Evolutionary conservation across 2,113 vertebrate genomes (phyloP), one percentile per base, ranked within the genome.

Genomic region (Ciconia maguari): DNA sequence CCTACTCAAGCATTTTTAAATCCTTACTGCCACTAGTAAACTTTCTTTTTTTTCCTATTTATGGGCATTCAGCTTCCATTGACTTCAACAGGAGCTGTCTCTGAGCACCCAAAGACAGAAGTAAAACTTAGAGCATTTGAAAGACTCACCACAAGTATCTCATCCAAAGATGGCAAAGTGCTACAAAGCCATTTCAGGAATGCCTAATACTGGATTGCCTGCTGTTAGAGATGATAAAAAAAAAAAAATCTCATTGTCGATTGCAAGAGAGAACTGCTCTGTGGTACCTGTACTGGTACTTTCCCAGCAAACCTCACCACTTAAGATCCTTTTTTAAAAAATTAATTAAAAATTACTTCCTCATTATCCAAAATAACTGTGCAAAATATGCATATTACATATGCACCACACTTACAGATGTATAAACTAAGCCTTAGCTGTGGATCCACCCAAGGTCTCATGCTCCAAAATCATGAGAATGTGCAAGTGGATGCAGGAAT

Each of bases 141-240:
- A 78, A 92, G 48, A 32, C 44, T 82, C 62, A 46, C 52, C 66
- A 62, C 41, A 61, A 85, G 61, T 36, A 66, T 95, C 87, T 90
- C 66, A 88, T 83, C 68, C 49, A 83, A 95, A 96, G 83, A 81
- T 76, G 58, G 52, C 48, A 72, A 94, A 96, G 48, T 70, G 7
- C 61, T 93, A 26, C n/a, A 51, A 79, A 87, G 42, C 44, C 32
- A 58, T 91, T 89, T 93, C 29, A 90, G 51, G 38, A 90, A 64
- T 89, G 65, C 52, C 60, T 87, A 60, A 34, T 78, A 88, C 38
- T 89, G 27, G 51, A 27, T 93, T 89, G 9, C 46, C 51, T 76
- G 34, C 48, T 79, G 27, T 65, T 89, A 49, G 81, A 76, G 49
- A 69, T 57, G 10, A 25, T 82, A 21, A 84, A 69, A 90, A n/a